Percentiles rank a stretch among this genome's conserved stretches.
Evolutionary conservation across 2,888 invertebrate species (phyloP).

Genomic region (Bombylius major): DNA sequence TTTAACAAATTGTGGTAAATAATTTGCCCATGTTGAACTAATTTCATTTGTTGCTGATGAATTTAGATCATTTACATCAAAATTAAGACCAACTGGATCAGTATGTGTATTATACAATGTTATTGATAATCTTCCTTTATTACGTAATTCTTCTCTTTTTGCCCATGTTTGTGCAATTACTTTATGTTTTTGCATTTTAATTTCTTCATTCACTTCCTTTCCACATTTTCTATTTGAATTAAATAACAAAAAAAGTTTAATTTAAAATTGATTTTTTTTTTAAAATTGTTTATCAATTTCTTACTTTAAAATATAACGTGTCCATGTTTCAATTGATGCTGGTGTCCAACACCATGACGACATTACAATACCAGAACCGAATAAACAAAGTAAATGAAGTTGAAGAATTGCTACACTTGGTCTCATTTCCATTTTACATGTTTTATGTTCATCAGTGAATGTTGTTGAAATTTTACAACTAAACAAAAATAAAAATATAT

Average conservation of each 20-base stretch:
- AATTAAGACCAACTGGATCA: constrained; percentile 76
- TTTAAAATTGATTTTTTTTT: not conserved
- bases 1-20: constrained; percentile 72
- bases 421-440: constrained; percentile 53
- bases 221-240: constrained; percentile 50
- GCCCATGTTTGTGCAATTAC: constrained; percentile 85
- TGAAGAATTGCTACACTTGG: constrained; percentile 76
- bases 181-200: constrained; percentile 73
- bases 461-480: constrained; percentile 35
- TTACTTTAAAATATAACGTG: constrained; percentile 69
- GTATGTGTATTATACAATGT: constrained; percentile 76
- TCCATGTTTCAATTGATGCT: constrained; percentile 75
- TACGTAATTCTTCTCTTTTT: constrained; percentile 70
- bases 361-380: constrained; percentile 76
- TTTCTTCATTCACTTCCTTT: constrained; percentile 52
- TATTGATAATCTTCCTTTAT: constrained; percentile 74
- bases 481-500: constrained; percentile 1
- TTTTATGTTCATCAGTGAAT: constrained; percentile 26
- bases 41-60: constrained; percentile 70
- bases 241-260: not conserved
- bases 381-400: constrained; percentile 68
- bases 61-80: constrained; percentile 48
- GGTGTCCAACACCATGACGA: constrained; percentile 91
- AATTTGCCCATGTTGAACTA: constrained; percentile 85
- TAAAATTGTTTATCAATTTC: not conserved